Evolutionary conservation across 2,797 vertebrate genomes (phyloP).

Genomic region (Catamblyrhynchus diadema): DNA sequence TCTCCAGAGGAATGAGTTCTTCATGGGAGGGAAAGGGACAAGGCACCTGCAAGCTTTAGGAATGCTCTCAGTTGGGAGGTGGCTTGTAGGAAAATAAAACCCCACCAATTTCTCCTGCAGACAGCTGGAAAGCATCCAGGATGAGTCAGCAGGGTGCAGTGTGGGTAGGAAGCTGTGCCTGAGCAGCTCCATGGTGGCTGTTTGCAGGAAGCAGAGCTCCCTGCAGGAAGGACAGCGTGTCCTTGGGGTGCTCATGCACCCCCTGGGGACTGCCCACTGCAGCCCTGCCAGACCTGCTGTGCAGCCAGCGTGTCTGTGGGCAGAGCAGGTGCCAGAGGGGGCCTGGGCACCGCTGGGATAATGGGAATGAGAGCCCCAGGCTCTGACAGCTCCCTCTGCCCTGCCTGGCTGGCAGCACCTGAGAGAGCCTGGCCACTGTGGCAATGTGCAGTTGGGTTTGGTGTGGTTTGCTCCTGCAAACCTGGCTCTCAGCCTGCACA

Average conservation of each 20-base stretch:
- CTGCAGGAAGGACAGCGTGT: background rate
- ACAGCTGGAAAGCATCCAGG: background rate
- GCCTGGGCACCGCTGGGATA: background rate
- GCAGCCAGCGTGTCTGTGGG: background rate
- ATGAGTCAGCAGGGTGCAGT: slow-evolving; percentile 16
- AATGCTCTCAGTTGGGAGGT: background rate
- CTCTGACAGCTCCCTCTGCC: background rate
- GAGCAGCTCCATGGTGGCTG: rapidly evolving
- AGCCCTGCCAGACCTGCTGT: background rate
- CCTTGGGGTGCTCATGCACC: background rate
- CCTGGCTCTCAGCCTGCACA: background rate
- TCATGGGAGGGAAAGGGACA: background rate
- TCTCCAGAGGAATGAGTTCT: background rate
- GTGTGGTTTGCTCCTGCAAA: background rate
- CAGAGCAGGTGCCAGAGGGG: background rate
- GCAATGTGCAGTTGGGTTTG: background rate
- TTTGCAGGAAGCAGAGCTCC: background rate
- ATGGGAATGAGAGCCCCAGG: background rate
- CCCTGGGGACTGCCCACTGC: background rate
- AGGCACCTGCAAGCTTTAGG: background rate
- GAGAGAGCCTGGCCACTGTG: background rate
- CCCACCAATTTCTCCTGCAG: background rate
- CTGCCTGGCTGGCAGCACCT: background rate
- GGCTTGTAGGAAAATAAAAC: background rate
- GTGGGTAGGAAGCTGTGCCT: background rate